Base-by-base conservation (phyloP, 92 coral and sea anemone genomes). In the Paramuricea clavata region DNA sequence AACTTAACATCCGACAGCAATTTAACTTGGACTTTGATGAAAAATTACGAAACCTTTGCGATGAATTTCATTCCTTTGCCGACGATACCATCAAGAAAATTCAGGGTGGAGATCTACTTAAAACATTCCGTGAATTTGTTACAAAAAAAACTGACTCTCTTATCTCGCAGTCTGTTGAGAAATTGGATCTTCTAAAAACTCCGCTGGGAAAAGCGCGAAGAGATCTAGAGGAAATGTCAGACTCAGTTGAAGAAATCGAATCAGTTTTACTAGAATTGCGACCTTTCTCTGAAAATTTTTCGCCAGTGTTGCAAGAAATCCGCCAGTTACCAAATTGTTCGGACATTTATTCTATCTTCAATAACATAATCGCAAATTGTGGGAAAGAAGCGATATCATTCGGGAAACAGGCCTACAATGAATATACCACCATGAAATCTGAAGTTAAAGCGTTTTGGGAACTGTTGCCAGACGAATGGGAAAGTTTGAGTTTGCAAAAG, bases 391-490 rank as follows among this genome's bases (percentile, higher is more conserved):
- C 99, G 22, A 89, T 82, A 69, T 35, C 81, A 23, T 83, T 91
- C 44, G 94, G 95, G 3, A 94, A 82, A 68, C 78, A 93, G 74
- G 92, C 81, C 23, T 68, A 85, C 27, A 90, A 74, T 33, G 94
- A 93, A 52, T 94, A 94, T 77, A 61, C 34, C 65, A 92, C 90
- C 78, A 76, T 96, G 85, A 79, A 87, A 49, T 94, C 93, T 32
- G 95, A 93, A 43, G 78, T 96, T 3, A 19, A 74, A 76, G 92
- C 89, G 15, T 88, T 96, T 41, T 85, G 83, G 50, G 89, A 70
- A 73, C 93, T 96, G 94, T 92, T 96, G 2, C 99, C 98, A 1
- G 94, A 91, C 49, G 92, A 95, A 30, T 92, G 95, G 91, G 95
- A 88, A 65, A 91, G 88, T 87, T 86, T 96, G 35, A 95, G 89